These are phyloP conservation scores for Amphipoea lucens DNA, from an alignment of 2,888 invertebrate species.

Conservation along the genomic window DNA sequence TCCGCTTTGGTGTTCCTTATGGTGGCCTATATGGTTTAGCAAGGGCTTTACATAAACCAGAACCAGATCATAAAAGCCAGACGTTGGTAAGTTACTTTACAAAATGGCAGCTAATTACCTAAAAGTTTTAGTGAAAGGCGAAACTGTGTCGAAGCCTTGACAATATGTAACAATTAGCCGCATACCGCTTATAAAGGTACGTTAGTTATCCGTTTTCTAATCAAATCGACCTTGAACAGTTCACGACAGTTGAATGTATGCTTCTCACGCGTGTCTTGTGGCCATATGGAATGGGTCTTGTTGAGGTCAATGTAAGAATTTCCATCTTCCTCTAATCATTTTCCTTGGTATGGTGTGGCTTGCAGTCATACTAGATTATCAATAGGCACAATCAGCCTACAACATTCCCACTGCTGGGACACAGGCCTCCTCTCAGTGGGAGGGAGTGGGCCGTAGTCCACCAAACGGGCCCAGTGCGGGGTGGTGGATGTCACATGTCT, in stretches of 20 bases:
- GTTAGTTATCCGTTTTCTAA: slow-evolving; percentile 31
- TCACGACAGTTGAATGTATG: slow-evolving; percentile 10
- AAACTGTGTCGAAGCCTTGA: slow-evolving; percentile 50
- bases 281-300: neutral
- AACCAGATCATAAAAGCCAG: neutral
- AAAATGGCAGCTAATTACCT: neutral
- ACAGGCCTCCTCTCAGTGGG: too few species aligned
- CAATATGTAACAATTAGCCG: slow-evolving; percentile 39
- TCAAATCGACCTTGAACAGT: slow-evolving; percentile 21
- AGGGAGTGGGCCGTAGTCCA: too few species aligned
- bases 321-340: neutral
- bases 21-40: too few species aligned
- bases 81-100: slow-evolving; percentile 4
- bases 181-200: slow-evolving; percentile 1
- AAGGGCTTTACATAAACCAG: too few species aligned
- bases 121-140: slow-evolving; percentile 48
- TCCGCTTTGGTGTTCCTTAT: too few species aligned
- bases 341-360: neutral
- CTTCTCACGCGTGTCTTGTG: neutral
- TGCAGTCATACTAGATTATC: neutral
- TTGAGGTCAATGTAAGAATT: neutral
- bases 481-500: too few species aligned
- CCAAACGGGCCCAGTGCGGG: too few species aligned
- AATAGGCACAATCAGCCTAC: neutral
- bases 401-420: too few species aligned